phyloP scores from a whole-genome alignment of 2,797 vertebrate species.

The Propithecus deckenii region DNA sequence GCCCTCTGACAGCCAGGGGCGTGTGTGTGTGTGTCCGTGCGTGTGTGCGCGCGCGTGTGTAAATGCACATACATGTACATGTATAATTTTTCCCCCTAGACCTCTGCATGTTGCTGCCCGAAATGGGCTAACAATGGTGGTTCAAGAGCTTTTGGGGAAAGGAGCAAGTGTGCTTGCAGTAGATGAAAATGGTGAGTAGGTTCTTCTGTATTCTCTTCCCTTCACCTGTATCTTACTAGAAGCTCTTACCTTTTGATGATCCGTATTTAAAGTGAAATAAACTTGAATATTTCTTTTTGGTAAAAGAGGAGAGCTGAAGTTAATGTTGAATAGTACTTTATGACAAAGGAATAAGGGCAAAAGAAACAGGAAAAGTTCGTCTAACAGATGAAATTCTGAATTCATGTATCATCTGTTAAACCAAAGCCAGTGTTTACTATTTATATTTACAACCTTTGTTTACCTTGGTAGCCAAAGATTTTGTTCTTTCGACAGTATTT shows the following conservation, averaged over 20 bases:
- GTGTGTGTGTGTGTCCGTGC: neutral
- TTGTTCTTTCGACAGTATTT: neutral
- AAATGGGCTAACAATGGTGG: slow-evolving; percentile 97
- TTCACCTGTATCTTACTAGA: neutral
- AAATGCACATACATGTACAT: neutral
- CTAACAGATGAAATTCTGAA: neutral
- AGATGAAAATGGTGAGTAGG: slow-evolving; percentile 95
- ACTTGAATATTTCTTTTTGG: neutral
- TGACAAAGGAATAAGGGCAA: neutral
- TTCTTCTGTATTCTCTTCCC: slow-evolving; percentile 40
- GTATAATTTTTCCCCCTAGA: slow-evolving; percentile 82
- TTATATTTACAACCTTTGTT: neutral
- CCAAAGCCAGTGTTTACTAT: neutral
- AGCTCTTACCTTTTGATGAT: neutral
- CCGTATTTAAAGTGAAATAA: slow-evolving; percentile 21
- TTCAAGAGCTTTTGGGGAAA: slow-evolving; percentile 97
- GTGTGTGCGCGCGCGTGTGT: no score
- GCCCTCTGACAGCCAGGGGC: neutral
- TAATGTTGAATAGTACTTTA: neutral
- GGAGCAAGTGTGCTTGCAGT: slow-evolving; percentile 98
- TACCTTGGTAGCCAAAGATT: neutral
- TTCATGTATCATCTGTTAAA: neutral
- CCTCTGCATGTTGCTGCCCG: slow-evolving; percentile 98
- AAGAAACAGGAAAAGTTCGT: neutral
- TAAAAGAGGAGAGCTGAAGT: neutral